Percentiles rank a stretch among this genome's conserved stretches.
Evolutionary conservation across 1,140 invertebrate genomes (phyloP).

Genomic region (Ceratina australensis): DNA sequence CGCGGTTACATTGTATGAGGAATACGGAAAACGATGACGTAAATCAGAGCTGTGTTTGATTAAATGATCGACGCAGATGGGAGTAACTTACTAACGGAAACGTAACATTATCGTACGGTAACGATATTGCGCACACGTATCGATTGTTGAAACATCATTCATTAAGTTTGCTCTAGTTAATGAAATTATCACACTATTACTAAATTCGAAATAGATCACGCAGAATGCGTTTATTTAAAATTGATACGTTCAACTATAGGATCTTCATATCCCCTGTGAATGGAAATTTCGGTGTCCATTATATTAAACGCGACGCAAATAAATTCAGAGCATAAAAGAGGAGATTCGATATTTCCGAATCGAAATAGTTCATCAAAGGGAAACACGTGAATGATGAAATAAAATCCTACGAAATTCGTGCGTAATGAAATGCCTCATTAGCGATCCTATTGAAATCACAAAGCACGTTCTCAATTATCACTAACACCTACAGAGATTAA

Average conservation of each 20-base stretch:
- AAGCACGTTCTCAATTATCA: not conserved
- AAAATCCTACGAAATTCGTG: not conserved
- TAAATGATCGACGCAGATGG: not conserved
- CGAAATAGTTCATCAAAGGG: not conserved
- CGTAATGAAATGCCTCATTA: not conserved
- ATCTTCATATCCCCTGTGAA: not conserved
- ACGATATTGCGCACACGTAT: not conserved
- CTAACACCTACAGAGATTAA: not conserved
- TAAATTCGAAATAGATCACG: no score
- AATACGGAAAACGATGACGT: conserved; percentile 1
- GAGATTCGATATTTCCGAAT: not conserved
- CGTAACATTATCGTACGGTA: not conserved
- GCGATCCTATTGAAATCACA: not conserved
- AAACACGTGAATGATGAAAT: not conserved
- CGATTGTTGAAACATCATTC: conserved; percentile 3
- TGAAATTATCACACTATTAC: not conserved
- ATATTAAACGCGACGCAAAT: no score
- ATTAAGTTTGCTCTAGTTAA: not conserved
- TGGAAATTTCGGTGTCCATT: no score
- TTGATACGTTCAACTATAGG: not conserved
- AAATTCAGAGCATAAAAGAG: no score
- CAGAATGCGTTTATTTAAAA: not conserved
- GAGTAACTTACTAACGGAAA: not conserved
- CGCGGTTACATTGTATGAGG: not conserved
- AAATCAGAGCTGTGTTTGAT: conserved; percentile 16